These are phyloP conservation scores for Neotragus pygmaeus DNA, from an alignment of 2,113 vertebrate species.

Conservation along the genomic window DNA sequence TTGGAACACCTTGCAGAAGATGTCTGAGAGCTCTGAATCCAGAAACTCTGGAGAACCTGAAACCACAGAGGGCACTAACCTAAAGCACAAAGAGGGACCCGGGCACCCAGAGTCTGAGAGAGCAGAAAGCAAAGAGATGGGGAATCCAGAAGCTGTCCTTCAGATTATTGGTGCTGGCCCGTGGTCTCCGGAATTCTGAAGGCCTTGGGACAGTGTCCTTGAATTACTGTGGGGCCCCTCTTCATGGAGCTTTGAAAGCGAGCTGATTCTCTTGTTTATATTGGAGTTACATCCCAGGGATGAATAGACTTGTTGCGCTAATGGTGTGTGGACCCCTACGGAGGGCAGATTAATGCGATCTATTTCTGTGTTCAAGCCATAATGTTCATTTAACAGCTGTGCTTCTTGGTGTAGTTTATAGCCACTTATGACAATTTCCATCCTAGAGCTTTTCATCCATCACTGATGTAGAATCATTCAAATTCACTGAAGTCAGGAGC, in stretches of 20 bases:
- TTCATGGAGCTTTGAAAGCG: neutral
- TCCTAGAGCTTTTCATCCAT: neutral
- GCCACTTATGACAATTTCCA: neutral
- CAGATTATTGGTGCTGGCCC: neutral
- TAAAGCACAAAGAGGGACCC: neutral
- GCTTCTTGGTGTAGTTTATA: slow-evolving; percentile 28
- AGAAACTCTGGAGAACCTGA: neutral
- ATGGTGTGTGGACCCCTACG: neutral
- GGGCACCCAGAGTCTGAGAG: neutral
- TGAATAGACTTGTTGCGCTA: neutral
- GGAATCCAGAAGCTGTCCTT: neutral
- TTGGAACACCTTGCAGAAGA: neutral
- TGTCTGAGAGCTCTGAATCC: neutral
- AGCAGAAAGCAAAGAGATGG: neutral
- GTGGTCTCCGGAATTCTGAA: neutral
- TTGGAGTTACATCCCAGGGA: neutral
- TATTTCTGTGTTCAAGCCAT: slow-evolving; percentile 13
- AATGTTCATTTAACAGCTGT: slow-evolving; percentile 10
- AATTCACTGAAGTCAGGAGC: neutral
- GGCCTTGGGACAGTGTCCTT: neutral
- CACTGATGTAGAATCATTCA: neutral
- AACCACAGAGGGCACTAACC: neutral
- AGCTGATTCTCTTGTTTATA: neutral
- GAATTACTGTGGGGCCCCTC: neutral
- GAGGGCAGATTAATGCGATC: slow-evolving; percentile 29